Base-by-base conservation (phyloP, 2,797 vertebrate genomes). In the Micromesistius poutassou region DNA sequence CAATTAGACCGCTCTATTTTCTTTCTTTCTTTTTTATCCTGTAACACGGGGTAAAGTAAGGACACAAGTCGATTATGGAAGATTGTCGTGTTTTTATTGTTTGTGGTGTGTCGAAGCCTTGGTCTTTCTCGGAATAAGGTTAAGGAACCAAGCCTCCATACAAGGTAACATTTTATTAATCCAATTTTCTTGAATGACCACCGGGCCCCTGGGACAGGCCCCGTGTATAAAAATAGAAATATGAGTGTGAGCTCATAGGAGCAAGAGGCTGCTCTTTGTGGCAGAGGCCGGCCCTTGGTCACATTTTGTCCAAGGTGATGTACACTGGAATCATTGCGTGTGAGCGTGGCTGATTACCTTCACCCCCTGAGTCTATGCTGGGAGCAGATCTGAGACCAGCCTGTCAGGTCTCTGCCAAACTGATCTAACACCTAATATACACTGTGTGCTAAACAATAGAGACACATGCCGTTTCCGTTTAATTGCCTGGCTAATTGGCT, bases 241-340 rank as follows among this genome's bases (percentile, higher is more conserved):
- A 77, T 86, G 88, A 87, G 80, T 85, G 83, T 75, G 79, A 79
- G 81, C 87, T 89, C 77, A 85, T 87, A 83, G 84, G 79, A 80
- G 80, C 84, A 81, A 79, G 77, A 71, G 82, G 78, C 74, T 76
- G 83, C 12, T 25, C 75, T 83, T 86, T 81, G 77, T 81, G 72
- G 78, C 79, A 38, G 50, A 71, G 30, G 19, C 77, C 80, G 77
- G 81, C 90, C 86, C 55, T 5, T 19, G 36, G 38, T 30, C 72
- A 30, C 50, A 50, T 38, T 46, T 50, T n/a, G 25, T 46, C 66
- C 30, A n/a, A 28, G 62, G 42, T 50, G 73, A 72, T 42, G 31
- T 72, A 38, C 25, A 13, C 40, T 75, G 14, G 42, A 33, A 30
- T 40, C 46, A 46, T 74, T 50, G 73, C 12, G 12, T 76, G 8